A percentile compares a stretch with the other conserved stretches of the same genome.
Evolutionary conservation across 2,888 invertebrate species (phyloP).

Genomic region (Tipula lateralis): DNA sequence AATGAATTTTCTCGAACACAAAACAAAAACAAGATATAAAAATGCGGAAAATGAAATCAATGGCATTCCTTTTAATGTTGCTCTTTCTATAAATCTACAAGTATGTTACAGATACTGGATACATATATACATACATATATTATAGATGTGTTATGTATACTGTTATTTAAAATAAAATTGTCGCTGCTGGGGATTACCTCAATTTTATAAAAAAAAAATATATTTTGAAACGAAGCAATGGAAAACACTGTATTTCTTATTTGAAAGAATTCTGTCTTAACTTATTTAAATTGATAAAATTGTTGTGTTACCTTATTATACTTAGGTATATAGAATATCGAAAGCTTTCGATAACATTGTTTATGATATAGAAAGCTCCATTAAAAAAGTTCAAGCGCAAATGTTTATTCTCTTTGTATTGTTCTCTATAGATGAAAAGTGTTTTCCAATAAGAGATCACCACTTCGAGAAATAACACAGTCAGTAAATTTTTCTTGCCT

Average conservation of each 20-base stretch:
- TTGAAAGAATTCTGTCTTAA: neutral
- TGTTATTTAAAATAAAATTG: neutral
- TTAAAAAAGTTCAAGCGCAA: too few species aligned
- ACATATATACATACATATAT: too few species aligned
- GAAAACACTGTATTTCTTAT: neutral
- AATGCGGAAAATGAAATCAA: neutral
- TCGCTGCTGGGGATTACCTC: neutral
- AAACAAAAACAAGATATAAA: neutral
- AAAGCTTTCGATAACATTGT: too few species aligned
- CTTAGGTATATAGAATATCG: too few species aligned
- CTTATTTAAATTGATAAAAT: too few species aligned
- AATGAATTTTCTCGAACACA: neutral
- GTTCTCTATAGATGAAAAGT: too few species aligned
- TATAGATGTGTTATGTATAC: neutral
- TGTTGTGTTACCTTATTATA: too few species aligned
- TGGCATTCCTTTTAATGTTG: neutral
- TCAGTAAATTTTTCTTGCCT: too few species aligned
- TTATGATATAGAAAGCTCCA: too few species aligned
- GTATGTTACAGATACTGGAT: neutral
- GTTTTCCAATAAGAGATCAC: too few species aligned
- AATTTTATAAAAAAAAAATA: neutral
- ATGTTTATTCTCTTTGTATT: too few species aligned
- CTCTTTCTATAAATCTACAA: neutral
- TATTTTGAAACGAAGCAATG: neutral
- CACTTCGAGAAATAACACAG: too few species aligned